Evolutionary conservation across 2,797 vertebrate genomes (phyloP).

Genomic region (Notolepis coatsorum): DNA sequence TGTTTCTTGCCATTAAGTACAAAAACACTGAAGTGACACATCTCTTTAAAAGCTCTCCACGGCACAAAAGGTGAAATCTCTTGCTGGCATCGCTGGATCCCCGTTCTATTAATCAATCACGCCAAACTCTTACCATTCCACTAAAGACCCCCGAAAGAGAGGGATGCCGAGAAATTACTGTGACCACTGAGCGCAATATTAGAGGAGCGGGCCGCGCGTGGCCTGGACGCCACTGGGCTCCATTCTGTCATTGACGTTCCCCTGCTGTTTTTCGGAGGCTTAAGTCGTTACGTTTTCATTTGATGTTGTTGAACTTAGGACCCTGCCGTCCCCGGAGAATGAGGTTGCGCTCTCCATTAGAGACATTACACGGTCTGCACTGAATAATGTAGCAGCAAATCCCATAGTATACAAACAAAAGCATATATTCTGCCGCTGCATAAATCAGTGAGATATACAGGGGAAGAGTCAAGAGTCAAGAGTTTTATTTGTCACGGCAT

Average conservation of each 20-base stretch:
- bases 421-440: conserved; percentile 3
- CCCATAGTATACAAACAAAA: conserved; percentile 14
- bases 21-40: not conserved
- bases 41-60: not conserved
- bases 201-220: not conserved
- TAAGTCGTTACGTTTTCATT: conserved; percentile 69
- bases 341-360: conserved; percentile 65
- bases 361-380: conserved; percentile 38
- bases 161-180: not conserved
- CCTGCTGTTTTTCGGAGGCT: conserved; percentile 52
- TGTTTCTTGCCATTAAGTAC: too few species aligned
- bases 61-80: not conserved
- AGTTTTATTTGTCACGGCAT: too few species aligned
- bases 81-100: too few species aligned
- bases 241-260: conserved; percentile 49
- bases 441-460: conserved; percentile 18
- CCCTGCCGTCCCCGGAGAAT: conserved; percentile 38
- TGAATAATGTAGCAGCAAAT: conserved; percentile 7
- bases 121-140: conserved; percentile 2
- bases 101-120: conserved; percentile 23
- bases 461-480: too few species aligned
- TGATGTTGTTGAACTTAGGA: conserved; percentile 71
- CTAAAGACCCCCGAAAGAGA: conserved; percentile 18
- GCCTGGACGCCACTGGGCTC: conserved; percentile 17
- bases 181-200: conserved; percentile 13